These are phyloP conservation scores for Poeciliopsis infans DNA, from an alignment of 2,797 vertebrate species.

Conservation along the genomic window DNA sequence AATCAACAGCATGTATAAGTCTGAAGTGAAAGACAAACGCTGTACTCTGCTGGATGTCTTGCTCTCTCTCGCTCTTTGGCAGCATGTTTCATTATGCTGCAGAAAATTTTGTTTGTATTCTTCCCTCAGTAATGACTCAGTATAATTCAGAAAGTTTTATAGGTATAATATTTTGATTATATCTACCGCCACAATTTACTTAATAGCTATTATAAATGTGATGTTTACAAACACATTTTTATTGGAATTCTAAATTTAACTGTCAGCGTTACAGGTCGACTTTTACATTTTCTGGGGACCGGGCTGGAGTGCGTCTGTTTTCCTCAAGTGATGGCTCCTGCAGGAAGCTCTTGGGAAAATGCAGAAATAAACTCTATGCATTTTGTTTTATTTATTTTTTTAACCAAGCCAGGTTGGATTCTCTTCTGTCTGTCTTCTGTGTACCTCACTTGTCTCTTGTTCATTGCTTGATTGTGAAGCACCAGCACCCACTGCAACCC, in stretches of 20 bases:
- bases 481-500: background rate
- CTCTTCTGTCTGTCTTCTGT: background rate
- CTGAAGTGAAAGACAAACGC: background rate
- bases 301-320: background rate
- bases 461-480: background rate
- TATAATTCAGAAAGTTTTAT: background rate
- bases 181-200: background rate
- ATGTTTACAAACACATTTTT: background rate
- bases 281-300: background rate
- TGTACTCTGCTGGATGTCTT: background rate
- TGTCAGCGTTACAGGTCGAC: background rate
- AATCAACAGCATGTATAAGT: constrained; percentile 6
- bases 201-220: background rate
- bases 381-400: background rate
- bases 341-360: background rate
- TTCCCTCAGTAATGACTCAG: background rate
- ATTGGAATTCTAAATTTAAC: background rate
- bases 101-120: background rate
- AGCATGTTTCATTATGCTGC: background rate
- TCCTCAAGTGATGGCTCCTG: background rate
- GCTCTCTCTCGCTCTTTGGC: background rate
- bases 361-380: background rate
- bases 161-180: background rate
- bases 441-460: background rate
- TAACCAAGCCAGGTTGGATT: background rate